phyloP scores from a whole-genome alignment of 2,888 invertebrate genomes.

The Drosophila anceps region DNA sequence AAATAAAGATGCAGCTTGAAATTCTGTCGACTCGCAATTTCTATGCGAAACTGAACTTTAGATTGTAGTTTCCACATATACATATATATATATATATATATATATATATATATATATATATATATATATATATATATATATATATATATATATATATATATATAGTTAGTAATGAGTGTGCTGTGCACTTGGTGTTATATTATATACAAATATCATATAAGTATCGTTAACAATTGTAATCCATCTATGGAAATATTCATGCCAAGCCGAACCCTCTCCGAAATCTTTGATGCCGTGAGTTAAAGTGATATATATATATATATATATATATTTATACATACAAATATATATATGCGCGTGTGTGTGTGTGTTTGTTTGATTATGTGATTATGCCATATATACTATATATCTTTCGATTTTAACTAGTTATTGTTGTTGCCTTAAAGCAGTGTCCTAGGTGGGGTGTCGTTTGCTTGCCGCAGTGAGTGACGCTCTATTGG shows the following conservation, averaged over 20 bases:
- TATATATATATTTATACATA: neutral
- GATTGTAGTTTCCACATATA: neutral
- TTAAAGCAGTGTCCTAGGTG: slow-evolving; percentile 78
- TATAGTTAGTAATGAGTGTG: slow-evolving; percentile 18
- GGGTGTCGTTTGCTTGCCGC: slow-evolving; percentile 74
- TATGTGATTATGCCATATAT: slow-evolving; percentile 19
- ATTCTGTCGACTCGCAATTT: neutral
- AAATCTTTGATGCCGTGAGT: slow-evolving; percentile 38
- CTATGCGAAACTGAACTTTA: neutral
- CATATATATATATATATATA: slow-evolving; percentile 10
- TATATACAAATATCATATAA: slow-evolving; percentile 42
- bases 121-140: slow-evolving; percentile 2
- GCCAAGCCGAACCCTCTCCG: slow-evolving; percentile 53
- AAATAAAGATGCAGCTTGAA: slow-evolving; percentile 1
- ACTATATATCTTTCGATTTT: slow-evolving; percentile 17
- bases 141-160: slow-evolving; percentile 17
- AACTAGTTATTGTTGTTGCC: slow-evolving; percentile 69
- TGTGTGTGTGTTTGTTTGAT: slow-evolving; percentile 19
- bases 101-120: too few species aligned
- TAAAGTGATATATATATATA: slow-evolving; percentile 14
- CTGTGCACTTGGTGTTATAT: slow-evolving; percentile 37
- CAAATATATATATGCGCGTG: neutral
- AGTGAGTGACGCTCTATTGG: slow-evolving; percentile 67
- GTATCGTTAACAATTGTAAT: slow-evolving; percentile 33
- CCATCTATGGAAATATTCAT: slow-evolving; percentile 35